Base-by-base conservation (phyloP, 1,140 invertebrate genomes). In the Bombus impatiens region DNA sequence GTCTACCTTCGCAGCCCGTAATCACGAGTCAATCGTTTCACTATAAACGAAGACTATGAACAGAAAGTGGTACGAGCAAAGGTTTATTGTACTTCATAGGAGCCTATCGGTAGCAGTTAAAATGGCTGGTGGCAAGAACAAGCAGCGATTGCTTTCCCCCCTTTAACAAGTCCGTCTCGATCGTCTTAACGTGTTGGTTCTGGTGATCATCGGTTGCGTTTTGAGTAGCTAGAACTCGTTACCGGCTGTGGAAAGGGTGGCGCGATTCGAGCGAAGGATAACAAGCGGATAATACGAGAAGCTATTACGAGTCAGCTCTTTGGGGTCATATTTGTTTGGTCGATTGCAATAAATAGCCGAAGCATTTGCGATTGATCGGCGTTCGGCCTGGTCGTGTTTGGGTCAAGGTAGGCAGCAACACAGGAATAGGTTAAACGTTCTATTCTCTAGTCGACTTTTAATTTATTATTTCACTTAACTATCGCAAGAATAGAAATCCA, bases 21-120 rank as follows among this genome's bases (percentile, higher is more conserved):
- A 95, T 95, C 94, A 94, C 87, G 92, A 90, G 44, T 87, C 91
- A 92, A 95, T 94, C 93, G 92, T 93, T 92, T 91, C 91, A 89
- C 92, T 91, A 93, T 94, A 95, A 94, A 94, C 94, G 94, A 93
- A 88, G 87, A 90, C 88, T 37, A 76, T 57, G 62, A 40, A 40
- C 70, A 71, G 32, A 71, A 40, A 84, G 47, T n/a, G 57, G 77
- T 76, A 62, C 83, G 79, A 86, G 59, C 59, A 47, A 47, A 82
- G 87, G 65, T 75, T 82, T 71, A 82, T 22, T 9, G 25, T 13
- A 82, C 47, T 53, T 86, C 86, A 77, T 80, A 67, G 72, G 65
- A 67, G 42, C 40, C 72, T 72, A 67, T 80, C 37, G 53, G 82
- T 79, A 53, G 67, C 59, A 53, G 82, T 79, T 81, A 81, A 70